A percentile compares a stretch with the other conserved stretches of the same genome.
Conservation (phyloP, 2,797 vertebrate genomes). For the Echeneis naucrates region DNA sequence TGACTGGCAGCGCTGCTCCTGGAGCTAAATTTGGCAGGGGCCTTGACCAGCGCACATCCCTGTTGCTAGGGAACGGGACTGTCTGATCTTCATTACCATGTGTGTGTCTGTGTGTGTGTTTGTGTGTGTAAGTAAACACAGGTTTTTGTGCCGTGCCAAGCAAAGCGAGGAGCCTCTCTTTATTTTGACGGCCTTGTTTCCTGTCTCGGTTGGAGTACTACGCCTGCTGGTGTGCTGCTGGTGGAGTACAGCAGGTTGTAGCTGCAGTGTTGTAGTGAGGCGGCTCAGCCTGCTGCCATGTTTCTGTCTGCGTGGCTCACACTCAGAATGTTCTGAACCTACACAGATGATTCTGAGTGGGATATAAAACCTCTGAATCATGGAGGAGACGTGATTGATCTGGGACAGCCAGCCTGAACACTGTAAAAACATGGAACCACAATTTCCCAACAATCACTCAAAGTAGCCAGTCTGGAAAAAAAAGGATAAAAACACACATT, state of each 20-base stretch:
- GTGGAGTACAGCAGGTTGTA: conserved; percentile 8
- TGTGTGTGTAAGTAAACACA: conserved; percentile 29
- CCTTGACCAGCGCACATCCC: conserved; percentile 64
- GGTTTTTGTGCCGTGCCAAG: conserved; percentile 29
- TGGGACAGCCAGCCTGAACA: not conserved
- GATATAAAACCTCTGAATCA: not conserved
- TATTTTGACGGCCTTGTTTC: conserved; percentile 43
- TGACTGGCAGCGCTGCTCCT: conserved; percentile 37
- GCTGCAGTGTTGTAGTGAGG: not conserved
- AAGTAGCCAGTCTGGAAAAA: not conserved
- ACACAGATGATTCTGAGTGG: rapidly evolving
- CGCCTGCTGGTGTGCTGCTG: not conserved
- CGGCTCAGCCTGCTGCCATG: conserved; percentile 2
- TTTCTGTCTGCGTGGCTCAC: not conserved
- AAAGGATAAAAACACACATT: not conserved
- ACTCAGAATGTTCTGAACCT: not conserved
- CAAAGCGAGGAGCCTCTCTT: conserved; percentile 18
- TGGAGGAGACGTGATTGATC: not conserved
- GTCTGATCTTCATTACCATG: conserved; percentile 56
- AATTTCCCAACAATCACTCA: not conserved
- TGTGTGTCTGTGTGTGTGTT: conserved; percentile 20
- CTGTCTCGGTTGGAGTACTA: conserved; percentile 13
- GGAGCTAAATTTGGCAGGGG: conserved; percentile 73
- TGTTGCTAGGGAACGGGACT: conserved; percentile 76
- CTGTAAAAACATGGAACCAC: no score